These are phyloP conservation scores for Thamnophis sirtalis DNA, from an alignment of 2,113 vertebrate genomes.

Conservation along the genomic window DNA sequence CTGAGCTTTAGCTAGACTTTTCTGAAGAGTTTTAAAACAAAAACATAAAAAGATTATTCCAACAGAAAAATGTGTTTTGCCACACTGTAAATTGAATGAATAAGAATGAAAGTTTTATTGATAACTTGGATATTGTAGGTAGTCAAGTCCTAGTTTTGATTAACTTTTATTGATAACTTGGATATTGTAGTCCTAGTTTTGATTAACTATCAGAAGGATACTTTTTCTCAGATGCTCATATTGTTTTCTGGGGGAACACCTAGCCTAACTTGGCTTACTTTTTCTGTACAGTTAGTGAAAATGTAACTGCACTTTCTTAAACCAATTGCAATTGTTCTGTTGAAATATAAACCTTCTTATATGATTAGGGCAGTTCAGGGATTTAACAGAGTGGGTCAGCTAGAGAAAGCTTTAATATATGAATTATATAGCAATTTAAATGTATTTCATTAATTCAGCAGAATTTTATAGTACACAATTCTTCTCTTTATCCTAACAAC, in stretches of 20 bases:
- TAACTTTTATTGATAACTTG: too few relatives aligned
- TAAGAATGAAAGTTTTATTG: background rate
- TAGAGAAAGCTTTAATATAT: background rate
- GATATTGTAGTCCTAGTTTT: too few relatives aligned
- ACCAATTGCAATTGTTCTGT: background rate
- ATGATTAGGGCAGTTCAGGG: background rate
- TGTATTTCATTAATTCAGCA: background rate
- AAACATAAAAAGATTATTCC: conserved; percentile 31
- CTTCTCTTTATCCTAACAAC: background rate
- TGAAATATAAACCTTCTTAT: background rate
- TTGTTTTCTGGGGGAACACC: background rate
- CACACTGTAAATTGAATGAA: conserved; percentile 56
- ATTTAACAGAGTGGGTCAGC: background rate
- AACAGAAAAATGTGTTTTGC: conserved; percentile 56
- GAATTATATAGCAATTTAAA: background rate
- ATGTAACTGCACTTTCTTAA: background rate
- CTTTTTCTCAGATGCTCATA: background rate
- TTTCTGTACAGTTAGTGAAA: background rate
- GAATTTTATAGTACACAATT: background rate
- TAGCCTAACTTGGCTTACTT: too few relatives aligned
- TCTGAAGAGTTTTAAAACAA: conserved; percentile 66
- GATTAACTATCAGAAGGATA: background rate
- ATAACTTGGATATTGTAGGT: background rate
- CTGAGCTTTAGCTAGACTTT: conserved; percentile 57
- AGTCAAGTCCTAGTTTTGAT: background rate